Base-by-base conservation (phyloP, 2,888 invertebrate species). In the Reticulitermes lucifugus region DNA sequence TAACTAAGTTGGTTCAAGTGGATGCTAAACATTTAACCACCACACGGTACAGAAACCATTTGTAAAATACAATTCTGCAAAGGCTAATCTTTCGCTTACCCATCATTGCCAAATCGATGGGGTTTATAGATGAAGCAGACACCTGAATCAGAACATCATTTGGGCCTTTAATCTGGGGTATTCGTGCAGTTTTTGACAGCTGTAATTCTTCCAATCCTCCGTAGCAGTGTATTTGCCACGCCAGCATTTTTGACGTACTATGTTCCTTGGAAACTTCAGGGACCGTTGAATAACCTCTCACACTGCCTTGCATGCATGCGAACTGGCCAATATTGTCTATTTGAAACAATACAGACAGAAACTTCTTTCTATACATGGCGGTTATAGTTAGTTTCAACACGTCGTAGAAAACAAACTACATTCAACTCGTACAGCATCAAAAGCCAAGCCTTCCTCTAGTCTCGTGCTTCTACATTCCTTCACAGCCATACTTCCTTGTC, bases 61-160 rank as follows among this genome's bases (percentile, higher is more conserved):
- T 51, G 9, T 51, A 51, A 51, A 51, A 3, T 7, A 12, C 12
- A 51, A 51, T 4, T 51, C 12, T 6, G 1, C 51, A 51, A 51
- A 51, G 9, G 14, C 0, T 25, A n/a, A 35, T 4, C 35, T 51
- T 51, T 51, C 70, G 87, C 90, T 89, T 92, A 96, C 96, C 93
- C 88, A 95, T 92, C 97, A 98, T 97, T 86, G 94, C 94, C 12
- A 95, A 91, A 91, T 99, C 99, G 85, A 99, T 95, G 0, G 98
- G 98, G 92, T 99, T 99, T 29, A 99, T 92, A 83, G 98, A 96
- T n/a, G 98, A 93, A 60, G 98, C 95, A 88, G 93, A 92, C 60
- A 99, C 96, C 90, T 95, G 94, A 85, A 99, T 93, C 7, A 99
- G 92, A 86, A 98, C 92, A 87, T 98, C 96, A 88, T 93, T 92